Evolutionary conservation across 2,888 invertebrate species (phyloP), one percentile per base, ranked within the genome.

Genomic region (Drosophila recens): DNA sequence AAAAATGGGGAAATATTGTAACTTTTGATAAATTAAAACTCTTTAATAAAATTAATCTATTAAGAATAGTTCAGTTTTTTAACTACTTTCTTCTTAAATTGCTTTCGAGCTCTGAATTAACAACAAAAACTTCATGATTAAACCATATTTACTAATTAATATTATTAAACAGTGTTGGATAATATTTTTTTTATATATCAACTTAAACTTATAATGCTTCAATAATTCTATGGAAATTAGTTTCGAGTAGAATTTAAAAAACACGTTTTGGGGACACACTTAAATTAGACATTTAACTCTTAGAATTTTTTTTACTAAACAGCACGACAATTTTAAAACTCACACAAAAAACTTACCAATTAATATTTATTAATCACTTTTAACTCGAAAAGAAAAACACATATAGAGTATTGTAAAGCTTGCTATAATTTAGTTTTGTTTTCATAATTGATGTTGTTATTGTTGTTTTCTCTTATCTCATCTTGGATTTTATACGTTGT

Each of bases 401-500:
- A 5, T 23, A 11, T 11, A 42, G 17, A 30, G 54, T 42, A 54
- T 42, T 8, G 36, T 57, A 57, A 27, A 58, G 57, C 46, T 36
- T 58, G 46, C 36, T 17, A 23, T 27, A 34, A 15, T 27, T 38
- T 15, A 15, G 8, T 36, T 36, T 48, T 1, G 5, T 17, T 4
- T 58, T 30, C 13, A 48, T 48, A 36, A 58, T 36, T 46, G 46
- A 38, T 46, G 57, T 58, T 48, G 58, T 57, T 46, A 36, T 15
- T 46, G 46, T 58, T 58, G 46, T 58, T 46, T 36, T 36, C 10
- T 9, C 23, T 58, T 58, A 48, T 58, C 27, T 43, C 15, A 45
- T 34, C 0, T 17, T 38, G 27, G 34, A 8, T 48, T 48, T 58
- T 15, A 34, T 15, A 20, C 45, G 17, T 42, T 15, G 58, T 46